Base-by-base conservation (phyloP, 2,888 invertebrate species). In the Nemoura dubitans region DNA sequence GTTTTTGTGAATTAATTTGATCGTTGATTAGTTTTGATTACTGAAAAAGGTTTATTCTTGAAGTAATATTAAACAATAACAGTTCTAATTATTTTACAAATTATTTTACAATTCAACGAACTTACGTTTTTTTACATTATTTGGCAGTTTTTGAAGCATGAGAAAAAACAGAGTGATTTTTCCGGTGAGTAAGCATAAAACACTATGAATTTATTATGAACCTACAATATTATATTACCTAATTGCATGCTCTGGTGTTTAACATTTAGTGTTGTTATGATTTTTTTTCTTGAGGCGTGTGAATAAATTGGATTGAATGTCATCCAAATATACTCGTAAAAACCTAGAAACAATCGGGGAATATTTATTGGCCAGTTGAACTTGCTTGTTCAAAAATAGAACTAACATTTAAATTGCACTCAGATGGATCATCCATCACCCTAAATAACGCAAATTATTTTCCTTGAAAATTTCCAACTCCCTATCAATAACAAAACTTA, bases 91-190 rank as follows among this genome's bases (percentile, higher is more conserved):
- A 10, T 36, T 36, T 36, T 36, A 36, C 3, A 36, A 36, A 36
- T 36, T 36, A 36, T 36, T n/a, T n/a, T n/a, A n/a, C n/a, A n/a
- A n/a, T n/a, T 16, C 59, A 59, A 21, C 59, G 36, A 6, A 10
- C 36, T 36, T 36, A 6, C 36, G 36, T 36, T 36, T 36, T 36
- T 21, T 59, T 16, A 7, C 16, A 16, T 59, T 59, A 1, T 16
- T 59, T 59, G 59, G 21, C 59, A 59, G 28, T 14, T 78, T 42
- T 25, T 26, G 27, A 76, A 84, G 83, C 21, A 84, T 84, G 84
- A 28, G 84, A 76, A 84, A 84, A 84, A 59, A 84, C 76, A 7
- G 59, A 14, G 59, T 84, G 28, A 59, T 84, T 16, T 84, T 84
- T 29, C 59, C 84, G 59, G 84, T 84, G 29, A 84, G 84, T 42